Base-by-base conservation (phyloP, 2,113 vertebrate genomes). In the Gnathonemus echidnorhynchus region DNA sequence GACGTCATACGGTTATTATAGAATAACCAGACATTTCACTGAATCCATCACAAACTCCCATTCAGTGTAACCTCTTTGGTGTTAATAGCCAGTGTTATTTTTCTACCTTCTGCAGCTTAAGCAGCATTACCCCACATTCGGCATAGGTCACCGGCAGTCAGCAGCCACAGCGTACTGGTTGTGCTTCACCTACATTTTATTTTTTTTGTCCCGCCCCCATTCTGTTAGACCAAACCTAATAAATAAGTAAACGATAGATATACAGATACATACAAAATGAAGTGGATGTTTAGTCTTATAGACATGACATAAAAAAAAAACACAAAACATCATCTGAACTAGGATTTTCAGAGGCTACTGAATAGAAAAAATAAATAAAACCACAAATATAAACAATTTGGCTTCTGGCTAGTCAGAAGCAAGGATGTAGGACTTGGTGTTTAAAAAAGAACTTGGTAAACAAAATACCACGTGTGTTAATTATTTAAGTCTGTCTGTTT, bases 141-240 rank as follows among this genome's bases (percentile, higher is more conserved):
- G 1, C 27, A 31, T 4, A 70, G 27, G 35, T 42, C 74, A 42
- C 42, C 2, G 5, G 19, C 74, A 86, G n/a, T 49, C 21, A 86
- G n/a, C 31, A 42, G 19, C 42, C 50, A 93, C 83, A 70, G 46
- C 86, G 31, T 7, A 49, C 42, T 24, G 91, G 92, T 94, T 93
- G 92, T 94, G 93, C 94, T 94, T 94, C 89, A 77, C 21, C 24
- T 91, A 89, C 92, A 90, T 93, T 95, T 93, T 92, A 93, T 93
- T 92, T 90, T 90, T 39, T 2, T 24, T 52, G 70, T 92, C 91
- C 93, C 92, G 89, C 91, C 86, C 91, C 91, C 92, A 92, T 89
- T 94, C 70, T 90, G 91, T 93, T 80, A 94, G 94, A 93, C 91
- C 89, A 92, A 91, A 91, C 89, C 89, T 87, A 94, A 95, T 95